Evolutionary conservation across 2,113 vertebrate species (phyloP), one percentile per base, ranked within the genome.

Genomic region (Steatornis caripensis): DNA sequence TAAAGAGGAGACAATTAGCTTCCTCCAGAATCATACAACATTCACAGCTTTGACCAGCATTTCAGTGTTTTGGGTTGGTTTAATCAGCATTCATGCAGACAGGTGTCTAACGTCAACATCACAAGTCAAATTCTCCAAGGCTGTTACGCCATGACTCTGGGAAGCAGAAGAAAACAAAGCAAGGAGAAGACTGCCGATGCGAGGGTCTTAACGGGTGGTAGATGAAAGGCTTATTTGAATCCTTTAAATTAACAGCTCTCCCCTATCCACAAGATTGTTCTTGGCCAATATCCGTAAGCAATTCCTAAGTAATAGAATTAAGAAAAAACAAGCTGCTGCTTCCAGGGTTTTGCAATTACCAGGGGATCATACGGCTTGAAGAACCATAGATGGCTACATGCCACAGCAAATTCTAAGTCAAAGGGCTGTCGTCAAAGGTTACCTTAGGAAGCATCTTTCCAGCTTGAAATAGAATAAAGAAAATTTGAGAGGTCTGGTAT

Each of bases 341-440:
- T 94, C 89, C 88, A 89, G 62, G 68, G 53, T 93, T 95, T 91
- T 93, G 77, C 78, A 90, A 88, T 89, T 81, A 84, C 48, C 90
- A 81, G 37, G 81, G 75, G 94, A 94, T 90, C 81, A 24, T 20
- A 74, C 1, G 15, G 65, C 74, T 66, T 55, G 54, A 77, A 60
- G 84, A 91, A 66, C 32, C 46, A 54, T 2, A 65, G 45, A 89
- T 55, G 80, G 87, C 53, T 72, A 55, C n/a, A 34, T 0, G 29
- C 66, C 8, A 43, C 53, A 61, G 57, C 71, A 83, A 89, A 91
- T 66, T 93, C n/a, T 20, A 82, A 96, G 94, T 72, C 84, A 88
- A 92, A 95, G 74, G 65, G 66, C 2, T 95, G 26, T 34, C 82
- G 84, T 92, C 78, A 95, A 89, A 92, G 62, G 62, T 93, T 85